Evolutionary conservation across 2,113 vertebrate genomes (phyloP), one percentile per base, ranked within the genome.

Genomic region (Herpailurus yagouaroundi): DNA sequence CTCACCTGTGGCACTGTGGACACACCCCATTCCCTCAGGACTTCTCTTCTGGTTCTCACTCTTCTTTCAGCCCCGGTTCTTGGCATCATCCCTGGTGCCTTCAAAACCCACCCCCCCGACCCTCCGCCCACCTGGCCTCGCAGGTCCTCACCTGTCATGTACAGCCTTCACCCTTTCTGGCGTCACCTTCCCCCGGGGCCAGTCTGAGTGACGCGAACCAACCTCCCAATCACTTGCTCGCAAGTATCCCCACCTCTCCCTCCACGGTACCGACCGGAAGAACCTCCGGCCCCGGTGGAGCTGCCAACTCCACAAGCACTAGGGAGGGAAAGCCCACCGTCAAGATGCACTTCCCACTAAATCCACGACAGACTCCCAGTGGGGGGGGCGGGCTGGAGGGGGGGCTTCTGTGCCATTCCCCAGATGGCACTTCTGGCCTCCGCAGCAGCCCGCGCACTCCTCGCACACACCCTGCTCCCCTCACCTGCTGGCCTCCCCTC

Each of bases 271-370:
- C 16, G 41, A 23, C 21, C 27, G 71, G 29, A 5, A 71, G 63
- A 89, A 18, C 16, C 48, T 68, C 14, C 4, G 52, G 18, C n/a
- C 41, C 16, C n/a, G 85, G 33, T 27, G 50, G 55, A 10, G 71
- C n/a, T 81, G 82, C 25, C 14, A 18, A 16, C 3, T 31, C 45
- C 27, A 25, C 6, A 0, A 60, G n/a, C 0, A 0, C 5, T 5
- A 33, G 55, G 14, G 15, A 18, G 33, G 77, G 69, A 74, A 45
- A 48, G 82, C 7, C 9, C 8, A 3, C 23, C 3, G 12, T n/a
- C 31, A 19, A 33, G 16, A 41, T 25, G 11, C 13, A 3, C 5
- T 12, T 52, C 55, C 27, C 23, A 27, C 41, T 55, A 76, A n/a
- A 60, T 0, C 48, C 10, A 25, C 1, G 0, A 8, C 7, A 0